Evolutionary conservation across 2,888 invertebrate species (phyloP), one percentile per base, ranked within the genome.

Genomic region (Carabus problematicus): DNA sequence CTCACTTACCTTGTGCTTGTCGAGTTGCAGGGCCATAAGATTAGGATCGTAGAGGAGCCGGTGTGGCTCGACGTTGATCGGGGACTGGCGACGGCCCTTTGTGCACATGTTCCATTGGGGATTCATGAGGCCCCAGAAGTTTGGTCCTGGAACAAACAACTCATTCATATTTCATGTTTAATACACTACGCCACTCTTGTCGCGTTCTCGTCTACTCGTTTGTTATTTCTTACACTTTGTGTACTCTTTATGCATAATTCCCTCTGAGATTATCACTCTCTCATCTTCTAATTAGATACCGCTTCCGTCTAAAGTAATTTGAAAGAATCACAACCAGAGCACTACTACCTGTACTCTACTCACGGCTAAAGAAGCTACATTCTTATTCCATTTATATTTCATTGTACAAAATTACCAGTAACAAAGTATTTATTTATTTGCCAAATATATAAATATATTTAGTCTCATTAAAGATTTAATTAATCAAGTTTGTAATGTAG

Each of bases 91-190:
- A 72, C 94, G 88, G 55, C 98, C 98, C 82, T 95, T 95, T 84
- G 92, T 94, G 86, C 98, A 98, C 88, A 98, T 91, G 79, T 92
- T 92, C 98, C 98, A 98, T 82, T 97, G 96, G 11, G 96, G 95
- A 85, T 98, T 98, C 85, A 98, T 94, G 75, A 97, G 88, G 70
- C 98, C 98, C 98, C 98, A 98, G 85, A 97, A 98, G 69, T 94
- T 93, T 59, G 98, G 97, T 84, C 98, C 98, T 96, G 86, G 1
- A 52, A 52, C 52, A 52, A 52, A 73, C 29, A 61, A 14, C 61
- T 42, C 69, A 69, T 69, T 67, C 59, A 67, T 67, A 67, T 67
- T 67, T 67, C 43, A 67, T 52, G 29, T 60, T 67, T 67, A 66
- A 66, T 66, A 60, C 67, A 67, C 67, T 60, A 47, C 9, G 43